phyloP scores from a whole-genome alignment of 2,113 vertebrate species.

The Mus pahari region DNA sequence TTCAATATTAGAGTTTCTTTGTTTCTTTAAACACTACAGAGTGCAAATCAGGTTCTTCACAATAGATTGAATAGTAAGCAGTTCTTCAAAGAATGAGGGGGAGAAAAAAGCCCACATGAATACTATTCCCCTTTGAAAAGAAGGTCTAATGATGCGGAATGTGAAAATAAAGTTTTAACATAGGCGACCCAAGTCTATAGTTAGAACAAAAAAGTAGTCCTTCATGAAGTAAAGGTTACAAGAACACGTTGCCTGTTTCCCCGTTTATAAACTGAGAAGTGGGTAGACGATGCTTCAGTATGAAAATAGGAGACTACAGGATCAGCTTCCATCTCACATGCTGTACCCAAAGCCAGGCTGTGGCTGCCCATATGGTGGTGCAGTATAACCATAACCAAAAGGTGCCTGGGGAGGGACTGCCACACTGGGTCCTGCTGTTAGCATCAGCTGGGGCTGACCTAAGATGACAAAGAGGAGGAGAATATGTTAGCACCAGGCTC shows the following conservation, averaged over 20 bases:
- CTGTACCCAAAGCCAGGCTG: constrained; percentile 97
- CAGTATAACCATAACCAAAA: constrained; percentile 97
- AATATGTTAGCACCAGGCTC: not conserved
- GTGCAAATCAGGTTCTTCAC: constrained; percentile 99
- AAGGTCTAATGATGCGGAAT: constrained; percentile 96
- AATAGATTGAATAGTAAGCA: constrained; percentile 93
- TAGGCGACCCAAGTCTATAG: constrained; percentile 91
- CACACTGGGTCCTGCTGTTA: constrained; percentile 97
- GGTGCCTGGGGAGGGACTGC: constrained; percentile 95
- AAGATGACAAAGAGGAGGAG: constrained; percentile 15
- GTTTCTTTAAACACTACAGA: constrained; percentile 92
- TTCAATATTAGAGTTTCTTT: constrained; percentile 93
- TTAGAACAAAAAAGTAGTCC: constrained; percentile 94
- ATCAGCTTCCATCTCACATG: constrained; percentile 91
- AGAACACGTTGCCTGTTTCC: constrained; percentile 88
- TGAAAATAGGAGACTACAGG: constrained; percentile 89
- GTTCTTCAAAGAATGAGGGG: constrained; percentile 81
- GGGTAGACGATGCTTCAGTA: constrained; percentile 91
- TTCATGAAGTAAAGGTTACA: constrained; percentile 96
- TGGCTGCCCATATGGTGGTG: constrained; percentile 93
- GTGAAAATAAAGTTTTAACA: constrained; percentile 92
- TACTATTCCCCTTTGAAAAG: constrained; percentile 89
- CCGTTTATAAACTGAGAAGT: constrained; percentile 88
- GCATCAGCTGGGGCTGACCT: constrained; percentile 98
- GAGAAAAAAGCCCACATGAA: constrained; percentile 84